Base-by-base conservation (phyloP, 2,113 vertebrate genomes). In the Etheostoma cragini region DNA sequence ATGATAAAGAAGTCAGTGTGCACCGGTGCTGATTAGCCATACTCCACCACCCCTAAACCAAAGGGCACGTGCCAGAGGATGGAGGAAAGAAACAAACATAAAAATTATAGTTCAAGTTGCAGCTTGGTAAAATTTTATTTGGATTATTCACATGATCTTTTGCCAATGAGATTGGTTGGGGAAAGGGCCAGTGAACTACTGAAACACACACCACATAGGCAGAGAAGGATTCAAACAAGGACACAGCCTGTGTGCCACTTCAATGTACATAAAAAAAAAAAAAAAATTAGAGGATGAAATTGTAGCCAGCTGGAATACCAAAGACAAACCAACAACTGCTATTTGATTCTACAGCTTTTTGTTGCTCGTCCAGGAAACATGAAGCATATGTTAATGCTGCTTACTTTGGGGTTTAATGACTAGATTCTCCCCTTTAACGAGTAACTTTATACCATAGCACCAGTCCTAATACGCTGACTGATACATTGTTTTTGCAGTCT, bases 1-100 rank as follows among this genome's bases (percentile, higher is more conserved):
- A 62, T 46, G 24, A 61, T 68, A 52, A 71, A 49, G 19, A 64
- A 21, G 38, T 33, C 19, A 72, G 24, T 72, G 65, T 66, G 12
- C 16, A 24, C 58, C 19, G 4, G 6, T 26, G 26, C 11, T 49
- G 46, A 52, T 68, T 38, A 42, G 7, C 46, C 15, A 15, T 45
- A n/a, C 17, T 65, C 11, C 17, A 45, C 16, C 22, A 50, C 0
- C 21, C 30, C 16, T 13, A 49, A 72, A 65, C 58, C 60, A 33
- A n/a, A 45, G 19, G 33, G 10, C 19, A 35, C 15, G 21, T 8
- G 7, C 15, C 15, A 64, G 7, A 66, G 8, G 35, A 56, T 16
- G 6, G n/a, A 26, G 33, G 12, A n/a, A n/a, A n/a, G 13, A 26
- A 66, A 53, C 57, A 2, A 26, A n/a, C 15, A 54, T 30, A 12